Evolutionary conservation across 1,140 invertebrate genomes (phyloP).

Genomic region (Drosophila persimilis): DNA sequence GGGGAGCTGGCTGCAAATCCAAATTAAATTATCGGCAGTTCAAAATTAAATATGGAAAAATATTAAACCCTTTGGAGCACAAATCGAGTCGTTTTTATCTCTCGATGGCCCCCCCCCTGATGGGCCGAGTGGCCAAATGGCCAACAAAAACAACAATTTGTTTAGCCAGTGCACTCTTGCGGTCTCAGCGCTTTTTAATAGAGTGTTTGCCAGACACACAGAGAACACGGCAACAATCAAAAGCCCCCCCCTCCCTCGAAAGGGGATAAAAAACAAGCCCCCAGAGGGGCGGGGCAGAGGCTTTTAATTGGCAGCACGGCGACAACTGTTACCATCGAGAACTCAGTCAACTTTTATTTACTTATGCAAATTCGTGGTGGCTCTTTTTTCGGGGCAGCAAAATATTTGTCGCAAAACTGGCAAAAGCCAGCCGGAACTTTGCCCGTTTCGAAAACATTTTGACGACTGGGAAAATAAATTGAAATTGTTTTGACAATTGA

Average conservation of each 20-base stretch:
- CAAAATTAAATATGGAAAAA: neutral
- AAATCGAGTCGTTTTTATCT: too few relatives aligned
- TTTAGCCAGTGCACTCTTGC: slow-evolving; percentile 53
- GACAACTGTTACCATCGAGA: slow-evolving; percentile 68
- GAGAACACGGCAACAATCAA: slow-evolving; percentile 30
- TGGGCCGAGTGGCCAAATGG: neutral
- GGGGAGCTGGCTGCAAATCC: neutral
- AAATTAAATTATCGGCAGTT: neutral
- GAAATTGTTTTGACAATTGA: slow-evolving; percentile 73
- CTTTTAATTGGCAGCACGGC: slow-evolving; percentile 73
- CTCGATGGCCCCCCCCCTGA: too few relatives aligned
- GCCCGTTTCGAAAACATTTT: slow-evolving; percentile 36
- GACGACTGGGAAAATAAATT: slow-evolving; percentile 60
- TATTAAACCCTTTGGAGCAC: neutral
- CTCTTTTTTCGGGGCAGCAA: slow-evolving; percentile 24
- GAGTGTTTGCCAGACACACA: slow-evolving; percentile 61
- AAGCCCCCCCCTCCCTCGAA: neutral
- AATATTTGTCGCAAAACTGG: slow-evolving; percentile 73
- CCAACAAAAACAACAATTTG: slow-evolving; percentile 29
- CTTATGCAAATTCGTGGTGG: slow-evolving; percentile 72
- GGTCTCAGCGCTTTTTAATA: slow-evolving; percentile 73
- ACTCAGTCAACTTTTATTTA: slow-evolving; percentile 72
- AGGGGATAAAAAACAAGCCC: slow-evolving; percentile 32
- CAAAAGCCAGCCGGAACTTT: slow-evolving; percentile 49
- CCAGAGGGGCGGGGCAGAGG: slow-evolving; percentile 39